A percentile compares a stretch with the other conserved stretches of the same genome.
Conservation (phyloP, 2,797 vertebrate species). For the Acanthurus tractus region DNA sequence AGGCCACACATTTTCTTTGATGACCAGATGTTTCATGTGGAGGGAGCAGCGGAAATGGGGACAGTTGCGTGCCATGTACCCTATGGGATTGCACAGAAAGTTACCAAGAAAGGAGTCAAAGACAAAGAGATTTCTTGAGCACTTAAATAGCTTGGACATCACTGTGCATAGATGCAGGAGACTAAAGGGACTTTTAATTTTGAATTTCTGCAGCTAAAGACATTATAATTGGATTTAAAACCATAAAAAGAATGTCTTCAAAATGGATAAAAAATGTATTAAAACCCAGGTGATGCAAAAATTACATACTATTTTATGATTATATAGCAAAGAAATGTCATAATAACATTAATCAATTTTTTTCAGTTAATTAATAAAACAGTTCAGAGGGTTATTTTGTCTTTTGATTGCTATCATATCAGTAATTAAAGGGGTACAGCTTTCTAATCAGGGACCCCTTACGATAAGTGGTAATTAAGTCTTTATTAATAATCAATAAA, state of each 20-base stretch:
- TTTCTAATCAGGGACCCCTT: background rate
- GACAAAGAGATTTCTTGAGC: constrained; percentile 47
- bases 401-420: background rate
- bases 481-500: background rate
- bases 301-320: background rate
- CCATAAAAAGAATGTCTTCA: background rate
- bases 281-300: constrained; percentile 11
- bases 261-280: constrained; percentile 2
- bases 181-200: background rate
- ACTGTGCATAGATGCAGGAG: background rate
- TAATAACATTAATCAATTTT: background rate
- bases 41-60: constrained; percentile 92
- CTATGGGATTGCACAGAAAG: constrained; percentile 87
- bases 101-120: constrained; percentile 54
- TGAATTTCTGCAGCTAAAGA: constrained; percentile 5
- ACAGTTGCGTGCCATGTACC: constrained; percentile 93
- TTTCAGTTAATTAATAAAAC: background rate
- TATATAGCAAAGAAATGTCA: background rate
- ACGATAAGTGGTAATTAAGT: background rate
- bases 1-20: constrained; percentile 95
- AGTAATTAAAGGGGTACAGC: background rate
- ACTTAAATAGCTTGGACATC: constrained; percentile 43
- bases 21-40: constrained; percentile 96
- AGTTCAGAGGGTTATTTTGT: background rate
- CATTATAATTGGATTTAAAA: background rate